Evolutionary conservation across 2,797 vertebrate species (phyloP).

Genomic region (Manis crassicaudata): DNA sequence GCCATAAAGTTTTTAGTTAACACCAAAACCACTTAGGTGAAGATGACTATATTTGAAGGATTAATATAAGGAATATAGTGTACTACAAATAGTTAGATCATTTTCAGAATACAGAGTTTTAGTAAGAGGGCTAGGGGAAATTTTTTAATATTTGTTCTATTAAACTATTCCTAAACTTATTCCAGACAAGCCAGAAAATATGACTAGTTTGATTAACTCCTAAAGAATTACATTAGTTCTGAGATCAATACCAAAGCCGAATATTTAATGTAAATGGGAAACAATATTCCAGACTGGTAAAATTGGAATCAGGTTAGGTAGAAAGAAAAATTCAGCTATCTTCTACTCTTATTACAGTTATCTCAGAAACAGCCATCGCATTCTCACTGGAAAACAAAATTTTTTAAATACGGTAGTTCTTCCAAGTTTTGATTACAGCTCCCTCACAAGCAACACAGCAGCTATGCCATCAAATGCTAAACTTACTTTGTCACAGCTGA

Average conservation of each 20-base stretch:
- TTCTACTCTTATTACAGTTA: not conserved
- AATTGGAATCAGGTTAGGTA: not conserved
- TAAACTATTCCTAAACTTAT: not conserved
- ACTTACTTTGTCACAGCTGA: not conserved
- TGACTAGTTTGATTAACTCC: not conserved
- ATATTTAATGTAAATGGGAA: not conserved
- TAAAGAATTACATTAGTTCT: not conserved
- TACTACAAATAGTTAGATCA: not conserved
- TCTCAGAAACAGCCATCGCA: not conserved
- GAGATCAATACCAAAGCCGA: not conserved
- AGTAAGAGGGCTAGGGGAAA: not conserved
- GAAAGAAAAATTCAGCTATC: not conserved
- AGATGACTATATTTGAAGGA: not conserved
- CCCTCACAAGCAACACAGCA: not conserved
- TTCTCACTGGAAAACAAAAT: not conserved
- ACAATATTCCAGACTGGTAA: not conserved
- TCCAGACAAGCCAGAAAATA: not conserved
- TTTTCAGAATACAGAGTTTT: not conserved
- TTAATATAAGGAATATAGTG: not conserved
- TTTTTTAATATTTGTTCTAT: not conserved
- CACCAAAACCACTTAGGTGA: not conserved
- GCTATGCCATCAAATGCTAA: not conserved
- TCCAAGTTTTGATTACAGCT: not conserved
- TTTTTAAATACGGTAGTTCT: not conserved
- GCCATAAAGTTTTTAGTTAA: not conserved